Evolutionary conservation across 2,888 invertebrate genomes (phyloP), one percentile per base, ranked within the genome.

Genomic region (Pyrrhia umbra): DNA sequence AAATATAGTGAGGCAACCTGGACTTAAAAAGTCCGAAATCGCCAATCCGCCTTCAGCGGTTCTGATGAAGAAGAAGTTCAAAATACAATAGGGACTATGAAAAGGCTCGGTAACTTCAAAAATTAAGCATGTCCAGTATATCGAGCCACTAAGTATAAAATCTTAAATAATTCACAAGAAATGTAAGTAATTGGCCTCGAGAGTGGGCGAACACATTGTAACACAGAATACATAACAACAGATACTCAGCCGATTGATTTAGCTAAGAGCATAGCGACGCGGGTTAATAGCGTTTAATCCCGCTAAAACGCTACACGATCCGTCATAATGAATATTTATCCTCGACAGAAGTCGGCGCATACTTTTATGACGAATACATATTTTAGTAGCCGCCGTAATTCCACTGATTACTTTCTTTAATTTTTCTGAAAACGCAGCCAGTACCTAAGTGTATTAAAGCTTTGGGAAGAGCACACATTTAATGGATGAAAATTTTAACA

Each of bases 301-400:
- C 89, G 91, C 94, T 95, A 93, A 95, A 95, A 94, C 93, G 93
- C 85, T 86, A 89, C 87, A 85, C 92, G 91, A 94, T 91, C 93
- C 92, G 87, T 86, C 90, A 91, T 95, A 94, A 94, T 95, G 94
- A 95, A 94, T 93, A 94, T 94, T 94, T 95, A 94, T 94, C 84
- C 90, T 85, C 90, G 82, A 90, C 93, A 91, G 91, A 92, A 92
- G 88, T 90, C 89, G 88, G 88, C 88, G 88, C 90, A 93, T 92
- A 94, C 93, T 94, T 94, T 94, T 94, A 94, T 92, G 93, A 93
- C 92, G 93, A 88, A 94, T 95, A 94, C 94, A 95, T 95, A 94
- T 94, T 95, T 94, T 92, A 94, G 94, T 94, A 93, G 93, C 92
- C 86, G 67, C 70, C 89, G 93, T 95, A 93, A 94, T 95, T 91